Evolutionary conservation across 1,140 invertebrate species (phyloP).

Genomic region (Microvelia longipes): DNA sequence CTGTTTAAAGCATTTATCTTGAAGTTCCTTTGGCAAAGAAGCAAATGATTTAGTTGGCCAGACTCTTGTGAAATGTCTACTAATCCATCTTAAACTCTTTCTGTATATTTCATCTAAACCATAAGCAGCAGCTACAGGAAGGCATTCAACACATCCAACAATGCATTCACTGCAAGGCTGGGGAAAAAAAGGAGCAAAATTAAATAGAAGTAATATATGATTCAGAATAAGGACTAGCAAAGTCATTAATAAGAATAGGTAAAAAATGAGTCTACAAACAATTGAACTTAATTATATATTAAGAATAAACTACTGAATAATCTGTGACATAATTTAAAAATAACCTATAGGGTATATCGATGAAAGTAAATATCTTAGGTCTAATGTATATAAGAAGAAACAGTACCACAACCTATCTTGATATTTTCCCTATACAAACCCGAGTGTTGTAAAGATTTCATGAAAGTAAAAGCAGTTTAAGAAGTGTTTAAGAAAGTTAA

Average conservation of each 20-base stretch:
- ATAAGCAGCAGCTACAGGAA: slow-evolving; percentile 64
- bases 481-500: too few species aligned
- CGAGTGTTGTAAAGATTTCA: too few species aligned
- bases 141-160: slow-evolving; percentile 62
- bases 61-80: slow-evolving; percentile 62
- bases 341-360: too few species aligned
- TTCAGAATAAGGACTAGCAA: too few species aligned
- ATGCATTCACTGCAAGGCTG: slow-evolving; percentile 61
- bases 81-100: slow-evolving; percentile 71
- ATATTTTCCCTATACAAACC: too few species aligned
- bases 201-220: background rate
- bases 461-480: too few species aligned
- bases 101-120: slow-evolving; percentile 73
- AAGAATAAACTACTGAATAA: too few species aligned
- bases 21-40: slow-evolving; percentile 56
- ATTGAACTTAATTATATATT: background rate
- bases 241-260: background rate
- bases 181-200: slow-evolving; percentile 23
- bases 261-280: background rate
- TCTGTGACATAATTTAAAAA: too few species aligned
- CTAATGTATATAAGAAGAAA: too few species aligned
- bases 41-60: slow-evolving; percentile 78
- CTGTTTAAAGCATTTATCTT: slow-evolving; percentile 67
- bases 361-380: too few species aligned
- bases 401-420: too few species aligned